Base-by-base conservation (phyloP, 2,797 vertebrate species). In the Lerista edwardsae region DNA sequence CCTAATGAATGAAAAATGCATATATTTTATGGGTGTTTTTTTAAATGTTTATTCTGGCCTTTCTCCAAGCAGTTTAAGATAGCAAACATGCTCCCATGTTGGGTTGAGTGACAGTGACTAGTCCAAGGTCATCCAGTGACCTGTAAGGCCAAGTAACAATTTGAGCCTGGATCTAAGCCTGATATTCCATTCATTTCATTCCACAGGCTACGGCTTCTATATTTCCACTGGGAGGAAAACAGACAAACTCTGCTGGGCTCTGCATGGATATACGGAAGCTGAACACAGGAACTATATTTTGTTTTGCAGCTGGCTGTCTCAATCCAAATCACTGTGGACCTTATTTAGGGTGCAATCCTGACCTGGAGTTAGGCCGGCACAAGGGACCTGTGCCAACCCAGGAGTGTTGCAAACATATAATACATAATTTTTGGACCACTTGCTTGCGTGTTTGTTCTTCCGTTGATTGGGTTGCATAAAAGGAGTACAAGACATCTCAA, bases 1-100 rank as follows among this genome's bases (percentile, higher is more conserved):
- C 1, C 6, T 86, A 15, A 31, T 11, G 78, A 87, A 69, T 51
- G 4, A 47, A 1, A 77, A 36, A 1, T 0, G 0, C 19, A 75
- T 84, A 75, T 77, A 31, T 68, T 77, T 83, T 65, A 39, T 47
- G 15, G 36, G 36, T 21, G 55, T 74, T 19, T 2, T 4, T 34
- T 44, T 23, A 44, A 17, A 41, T 55, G 31, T 15, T 39, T n/a
- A 39, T 29, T 6, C 25, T 23, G 10, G 51, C 19, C 6, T 62
- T 55, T 6, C 27, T 72, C 51, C 29, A 75, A 68, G 31, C 11
- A 62, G 67, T 7, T 44, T 27, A 81, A 11, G 11, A 29, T n/a
- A 17, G 51, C 31, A 31, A 69, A 41, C 9, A 44, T 59, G 17
- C 1, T 25, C 3, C 2, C 31, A 8, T 17, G 36, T 41, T 23